Conservation (phyloP, 2,113 vertebrate genomes). For the Tyrannus savana region DNA sequence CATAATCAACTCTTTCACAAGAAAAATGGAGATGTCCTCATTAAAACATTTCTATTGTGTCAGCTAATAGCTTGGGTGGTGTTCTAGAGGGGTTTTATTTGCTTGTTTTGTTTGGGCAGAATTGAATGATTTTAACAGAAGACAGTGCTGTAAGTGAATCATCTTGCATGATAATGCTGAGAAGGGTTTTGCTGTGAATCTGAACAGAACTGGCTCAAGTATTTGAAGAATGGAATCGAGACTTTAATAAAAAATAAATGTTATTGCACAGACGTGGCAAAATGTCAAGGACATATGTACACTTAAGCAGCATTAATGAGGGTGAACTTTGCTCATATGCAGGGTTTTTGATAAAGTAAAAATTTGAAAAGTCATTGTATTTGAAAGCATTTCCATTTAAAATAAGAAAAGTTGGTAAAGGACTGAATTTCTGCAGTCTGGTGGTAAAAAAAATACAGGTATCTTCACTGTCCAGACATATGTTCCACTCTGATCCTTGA, state of each 20-base stretch:
- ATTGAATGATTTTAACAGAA: not conserved
- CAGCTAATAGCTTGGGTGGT: not conserved
- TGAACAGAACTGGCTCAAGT: not conserved
- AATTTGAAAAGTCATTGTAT: not conserved
- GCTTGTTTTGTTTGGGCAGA: not conserved
- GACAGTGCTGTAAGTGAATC: not conserved
- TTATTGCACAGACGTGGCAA: not conserved
- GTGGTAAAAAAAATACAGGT: not conserved
- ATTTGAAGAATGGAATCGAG: not conserved
- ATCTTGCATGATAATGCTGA: not conserved
- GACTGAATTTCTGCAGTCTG: not conserved
- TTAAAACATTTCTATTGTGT: not conserved
- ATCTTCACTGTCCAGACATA: not conserved
- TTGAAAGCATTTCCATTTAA: not conserved
- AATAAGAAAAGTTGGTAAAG: not conserved
- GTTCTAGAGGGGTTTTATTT: slow-evolving; percentile 1
- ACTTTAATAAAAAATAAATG: slow-evolving; percentile 28
- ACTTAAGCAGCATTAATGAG: slow-evolving; percentile 11
- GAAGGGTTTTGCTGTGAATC: not conserved
- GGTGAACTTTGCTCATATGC: slow-evolving; percentile 6
- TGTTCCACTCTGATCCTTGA: not conserved
- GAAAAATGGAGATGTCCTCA: not conserved
- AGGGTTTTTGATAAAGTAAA: not conserved
- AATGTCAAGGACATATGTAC: slow-evolving; percentile 25
- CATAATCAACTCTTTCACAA: not conserved